Percentiles rank a stretch among this genome's conserved stretches.
phyloP scores from a whole-genome alignment of 2,113 vertebrate genomes.

The Propithecus coquereli region DNA sequence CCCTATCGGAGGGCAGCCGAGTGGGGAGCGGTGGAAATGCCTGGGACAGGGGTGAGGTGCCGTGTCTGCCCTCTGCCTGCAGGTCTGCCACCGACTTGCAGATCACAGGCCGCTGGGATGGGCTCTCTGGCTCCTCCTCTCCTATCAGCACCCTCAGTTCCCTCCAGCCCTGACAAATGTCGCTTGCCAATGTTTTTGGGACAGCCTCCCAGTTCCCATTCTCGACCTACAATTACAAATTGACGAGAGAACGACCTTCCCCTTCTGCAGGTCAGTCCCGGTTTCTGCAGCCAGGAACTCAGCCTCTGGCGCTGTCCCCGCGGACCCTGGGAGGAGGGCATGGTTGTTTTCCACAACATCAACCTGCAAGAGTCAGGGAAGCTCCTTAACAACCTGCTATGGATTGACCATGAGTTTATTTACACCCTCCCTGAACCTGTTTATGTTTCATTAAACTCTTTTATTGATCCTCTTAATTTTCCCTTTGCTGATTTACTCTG shows the following conservation, averaged over 20 bases:
- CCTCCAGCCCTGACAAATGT: neutral
- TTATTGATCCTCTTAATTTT: constrained; percentile 67
- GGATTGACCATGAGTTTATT: constrained; percentile 45
- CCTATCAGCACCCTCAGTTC: too few relatives aligned
- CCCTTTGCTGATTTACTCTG: constrained; percentile 48
- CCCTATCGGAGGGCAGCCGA: accelerated
- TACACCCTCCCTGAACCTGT: constrained; percentile 48
- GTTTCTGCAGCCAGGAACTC: neutral
- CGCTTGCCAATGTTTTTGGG: neutral
- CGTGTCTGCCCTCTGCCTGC: neutral
- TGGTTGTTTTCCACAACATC: neutral
- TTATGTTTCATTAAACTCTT: constrained; percentile 70
- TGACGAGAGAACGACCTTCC: neutral
- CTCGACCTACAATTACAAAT: neutral
- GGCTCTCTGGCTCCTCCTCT: neutral
- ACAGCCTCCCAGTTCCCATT: neutral
- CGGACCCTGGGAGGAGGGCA: neutral
- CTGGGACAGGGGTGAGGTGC: neutral
- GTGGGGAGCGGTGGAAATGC: neutral
- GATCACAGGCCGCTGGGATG: neutral
- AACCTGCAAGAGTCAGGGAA: neutral
- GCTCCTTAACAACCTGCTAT: constrained; percentile 18
- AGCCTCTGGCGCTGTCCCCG: neutral
- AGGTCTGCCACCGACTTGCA: accelerated
- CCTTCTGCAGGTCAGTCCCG: neutral